Percentiles rank a stretch among this genome's conserved stretches.
Conservation (phyloP, 2,113 vertebrate species). For the Hemicordylus capensis region DNA sequence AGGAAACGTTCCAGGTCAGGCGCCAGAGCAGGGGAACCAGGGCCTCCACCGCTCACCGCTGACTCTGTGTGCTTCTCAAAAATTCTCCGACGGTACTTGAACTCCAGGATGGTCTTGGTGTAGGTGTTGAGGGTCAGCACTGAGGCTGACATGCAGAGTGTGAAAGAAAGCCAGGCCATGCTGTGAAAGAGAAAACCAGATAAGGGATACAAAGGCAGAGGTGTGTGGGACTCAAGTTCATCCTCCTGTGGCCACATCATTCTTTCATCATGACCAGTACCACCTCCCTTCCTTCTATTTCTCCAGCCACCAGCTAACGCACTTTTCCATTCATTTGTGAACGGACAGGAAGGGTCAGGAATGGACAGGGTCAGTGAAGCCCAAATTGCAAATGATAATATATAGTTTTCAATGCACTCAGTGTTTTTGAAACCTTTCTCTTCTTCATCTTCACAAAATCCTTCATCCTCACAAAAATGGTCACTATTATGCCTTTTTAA, state of each 20-base stretch:
- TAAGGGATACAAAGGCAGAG: neutral
- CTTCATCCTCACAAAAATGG: no score
- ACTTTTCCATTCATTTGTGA: no score
- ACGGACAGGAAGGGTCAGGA: neutral
- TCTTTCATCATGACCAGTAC: neutral
- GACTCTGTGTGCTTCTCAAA: constrained; percentile 73
- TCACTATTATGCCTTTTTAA: no score
- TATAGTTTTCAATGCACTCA: neutral
- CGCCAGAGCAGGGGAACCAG: constrained; percentile 61
- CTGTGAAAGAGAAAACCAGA: constrained; percentile 50
- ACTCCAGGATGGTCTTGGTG: constrained; percentile 86
- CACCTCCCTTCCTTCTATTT: neutral
- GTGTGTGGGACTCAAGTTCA: neutral
- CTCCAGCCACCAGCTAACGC: neutral
- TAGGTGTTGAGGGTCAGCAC: constrained; percentile 87
- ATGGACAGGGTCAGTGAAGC: neutral
- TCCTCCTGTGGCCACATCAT: neutral
- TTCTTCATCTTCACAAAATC: neutral
- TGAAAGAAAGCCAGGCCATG: constrained; percentile 86
- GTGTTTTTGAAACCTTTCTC: neutral
- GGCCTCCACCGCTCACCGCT: constrained; percentile 67
- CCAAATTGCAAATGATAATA: neutral
- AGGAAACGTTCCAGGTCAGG: constrained; percentile 62
- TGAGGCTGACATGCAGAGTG: constrained; percentile 85
- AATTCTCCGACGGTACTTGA: constrained; percentile 74